Evolutionary conservation across 1,140 invertebrate species (phyloP), one percentile per base, ranked within the genome.

Genomic region (Physella acuta): DNA sequence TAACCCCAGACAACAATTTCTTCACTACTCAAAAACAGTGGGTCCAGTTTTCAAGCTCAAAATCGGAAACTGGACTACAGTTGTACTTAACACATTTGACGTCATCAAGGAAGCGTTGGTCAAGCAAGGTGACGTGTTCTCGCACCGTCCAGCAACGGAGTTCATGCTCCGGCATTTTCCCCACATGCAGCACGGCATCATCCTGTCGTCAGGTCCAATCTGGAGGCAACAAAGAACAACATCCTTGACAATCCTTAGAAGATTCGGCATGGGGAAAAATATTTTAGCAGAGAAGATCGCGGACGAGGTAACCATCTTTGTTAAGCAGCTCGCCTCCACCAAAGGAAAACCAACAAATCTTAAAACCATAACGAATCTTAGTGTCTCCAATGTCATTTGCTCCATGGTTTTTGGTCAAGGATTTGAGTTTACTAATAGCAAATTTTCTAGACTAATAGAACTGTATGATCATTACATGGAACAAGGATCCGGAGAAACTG

Each of bases 381-480:
- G 92, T 2, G 90, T 95, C 63, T 93, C 92, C 79, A 97, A 97
- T 82, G 93, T 97, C 0, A 95, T 97, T 70, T 95, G 94, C 81
- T 91, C 91, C 31, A 89, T 97, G 36, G 89, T 94, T 72, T 96
- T 97, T 93, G 92, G 92, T n/a, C 89, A 93, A 0, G 87, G 93
- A 8, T 97, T 95, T 81, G 88, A 89, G 53, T 88, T 90, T 36
- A 56, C 69, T 30, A 75, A 78, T 36, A 52, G 55, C 1, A 34
- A 44, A 0, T 77, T 77, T 66, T 14, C 51, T 53, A 14, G 71
- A 0, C 52, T 58, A n/a, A 49, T 74, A 0, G 65, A 70, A 5
- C 68, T 70, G 2, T 44, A 69, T 0, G 63, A 59, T 62, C 37
- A 66, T 3, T 68, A 67, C 44, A 59, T 53, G 1, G 49, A 49